Conservation (phyloP, 2,797 vertebrate species). For the Allobates femoralis region DNA sequence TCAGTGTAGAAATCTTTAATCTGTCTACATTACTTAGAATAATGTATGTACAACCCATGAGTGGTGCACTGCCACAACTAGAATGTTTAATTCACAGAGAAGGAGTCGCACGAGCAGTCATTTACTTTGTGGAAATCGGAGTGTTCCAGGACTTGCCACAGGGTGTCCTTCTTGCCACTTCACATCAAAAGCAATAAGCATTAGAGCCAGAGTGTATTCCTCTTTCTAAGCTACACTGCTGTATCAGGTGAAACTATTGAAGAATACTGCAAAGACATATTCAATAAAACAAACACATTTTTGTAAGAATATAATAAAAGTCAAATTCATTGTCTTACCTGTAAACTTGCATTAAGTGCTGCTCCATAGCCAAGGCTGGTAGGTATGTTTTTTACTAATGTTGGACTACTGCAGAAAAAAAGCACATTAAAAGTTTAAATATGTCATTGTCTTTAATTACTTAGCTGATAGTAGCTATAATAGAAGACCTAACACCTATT, state of each 20-base stretch:
- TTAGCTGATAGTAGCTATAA: background rate
- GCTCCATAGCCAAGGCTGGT: slow-evolving; percentile 97
- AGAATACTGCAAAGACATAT: slow-evolving; percentile 45
- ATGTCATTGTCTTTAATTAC: background rate
- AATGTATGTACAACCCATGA: slow-evolving; percentile 10
- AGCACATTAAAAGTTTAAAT: background rate
- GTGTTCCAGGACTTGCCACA: slow-evolving; percentile 92
- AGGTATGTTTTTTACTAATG: slow-evolving; percentile 98
- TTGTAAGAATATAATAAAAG: slow-evolving; percentile 35
- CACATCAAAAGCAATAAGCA: slow-evolving; percentile 79
- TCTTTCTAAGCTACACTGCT: slow-evolving; percentile 76
- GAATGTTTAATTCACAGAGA: slow-evolving; percentile 90
- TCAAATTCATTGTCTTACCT: slow-evolving; percentile 79
- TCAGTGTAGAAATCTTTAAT: slow-evolving; percentile 8
- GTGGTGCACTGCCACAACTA: background rate
- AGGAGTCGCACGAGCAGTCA: slow-evolving; percentile 93
- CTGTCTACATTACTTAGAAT: background rate
- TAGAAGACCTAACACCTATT: background rate
- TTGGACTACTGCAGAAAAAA: slow-evolving; percentile 89
- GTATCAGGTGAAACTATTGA: slow-evolving; percentile 70
- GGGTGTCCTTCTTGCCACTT: slow-evolving; percentile 96
- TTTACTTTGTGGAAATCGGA: slow-evolving; percentile 78
- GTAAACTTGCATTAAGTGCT: slow-evolving; percentile 97
- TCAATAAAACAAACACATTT: background rate
- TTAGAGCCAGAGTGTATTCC: slow-evolving; percentile 72